Evolutionary conservation across 2,113 vertebrate genomes (phyloP), one percentile per base, ranked within the genome.

Genomic region (Microcebus griseorufus): DNA sequence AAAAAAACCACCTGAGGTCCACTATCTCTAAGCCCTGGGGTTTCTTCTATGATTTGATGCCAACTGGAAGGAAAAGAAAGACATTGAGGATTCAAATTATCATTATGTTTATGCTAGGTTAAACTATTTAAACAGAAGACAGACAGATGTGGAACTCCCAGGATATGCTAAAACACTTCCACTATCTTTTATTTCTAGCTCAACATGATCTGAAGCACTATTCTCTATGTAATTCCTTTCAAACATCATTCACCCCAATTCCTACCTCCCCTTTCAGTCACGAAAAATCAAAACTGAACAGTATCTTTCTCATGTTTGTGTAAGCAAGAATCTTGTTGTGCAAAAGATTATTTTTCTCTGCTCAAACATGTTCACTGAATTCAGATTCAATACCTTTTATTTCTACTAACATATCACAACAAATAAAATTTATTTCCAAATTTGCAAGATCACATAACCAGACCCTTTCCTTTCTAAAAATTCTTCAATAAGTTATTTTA

Each of bases 331-430:
- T 80, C 48, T 55, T 95, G 22, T 72, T 88, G 87, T 3, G 5
- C 62, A n/a, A 93, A 3, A 96, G 27, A 55, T 62, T 2, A 78
- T 58, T 48, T 92, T 92, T 80, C 70, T 92, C 93, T 94, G n/a
- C 39, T 89, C 29, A 73, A 55, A 96, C 32, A 82, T 37, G 29
- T 53, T 85, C 60, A 39, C 11, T 73, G 17, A 87, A 95, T 85
- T 95, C 45, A 58, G 25, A 88, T 84, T 90, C 37, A 94, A 51
- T 34, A 94, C 0, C 25, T 62, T 93, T 22, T 70, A 82, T 78
- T 93, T 90, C 85, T 90, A 95, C 27, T 78, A 95, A 95, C 7
- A 96, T 88, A 94, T 78, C 69, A 95, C 69, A 81, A 58, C 3
- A 88, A 72, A 83, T 22, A 93, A 94, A 69, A 92, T 58, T 18